Conservation (phyloP, 2,797 vertebrate species). For the Salmo trutta region DNA sequence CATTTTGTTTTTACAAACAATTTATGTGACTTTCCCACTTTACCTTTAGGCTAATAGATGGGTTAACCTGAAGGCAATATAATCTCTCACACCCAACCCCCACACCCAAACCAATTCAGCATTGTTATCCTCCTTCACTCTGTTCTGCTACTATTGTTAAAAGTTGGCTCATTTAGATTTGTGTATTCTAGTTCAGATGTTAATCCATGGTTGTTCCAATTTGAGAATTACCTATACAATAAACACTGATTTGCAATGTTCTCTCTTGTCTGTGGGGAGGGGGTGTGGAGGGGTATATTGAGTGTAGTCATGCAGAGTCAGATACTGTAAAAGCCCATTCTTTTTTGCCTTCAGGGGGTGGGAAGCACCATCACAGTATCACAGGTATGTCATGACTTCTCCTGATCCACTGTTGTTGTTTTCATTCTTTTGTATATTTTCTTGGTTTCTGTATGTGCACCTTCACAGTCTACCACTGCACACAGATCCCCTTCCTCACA, state of each 20-base stretch:
- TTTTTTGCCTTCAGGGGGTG: slow-evolving; percentile 90
- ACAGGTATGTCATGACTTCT: slow-evolving; percentile 87
- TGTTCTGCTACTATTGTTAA: slow-evolving; percentile 65
- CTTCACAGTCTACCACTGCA: slow-evolving; percentile 64
- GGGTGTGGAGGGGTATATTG: slow-evolving; percentile 76
- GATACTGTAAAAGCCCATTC: slow-evolving; percentile 87
- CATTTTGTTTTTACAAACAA: neutral
- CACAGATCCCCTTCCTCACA: slow-evolving; percentile 18
- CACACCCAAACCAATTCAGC: slow-evolving; percentile 70
- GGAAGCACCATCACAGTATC: slow-evolving; percentile 89
- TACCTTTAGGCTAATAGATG: slow-evolving; percentile 26
- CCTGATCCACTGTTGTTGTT: slow-evolving; percentile 74
- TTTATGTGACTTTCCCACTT: slow-evolving; percentile 43
- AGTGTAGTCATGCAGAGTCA: slow-evolving; percentile 81
- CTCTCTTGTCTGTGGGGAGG: slow-evolving; percentile 79
- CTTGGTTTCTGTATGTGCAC: slow-evolving; percentile 73
- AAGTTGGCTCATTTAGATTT: slow-evolving; percentile 54
- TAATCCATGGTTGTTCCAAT: slow-evolving; percentile 64
- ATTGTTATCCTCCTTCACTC: slow-evolving; percentile 45
- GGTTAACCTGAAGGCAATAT: slow-evolving; percentile 75
- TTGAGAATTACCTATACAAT: slow-evolving; percentile 65
- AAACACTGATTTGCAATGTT: slow-evolving; percentile 69
- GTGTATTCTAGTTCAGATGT: slow-evolving; percentile 53
- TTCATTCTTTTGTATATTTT: slow-evolving; percentile 49
- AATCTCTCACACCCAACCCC: slow-evolving; percentile 71